Evolutionary conservation across 2,113 vertebrate species (phyloP).

Genomic region (Hiodon alosoides): DNA sequence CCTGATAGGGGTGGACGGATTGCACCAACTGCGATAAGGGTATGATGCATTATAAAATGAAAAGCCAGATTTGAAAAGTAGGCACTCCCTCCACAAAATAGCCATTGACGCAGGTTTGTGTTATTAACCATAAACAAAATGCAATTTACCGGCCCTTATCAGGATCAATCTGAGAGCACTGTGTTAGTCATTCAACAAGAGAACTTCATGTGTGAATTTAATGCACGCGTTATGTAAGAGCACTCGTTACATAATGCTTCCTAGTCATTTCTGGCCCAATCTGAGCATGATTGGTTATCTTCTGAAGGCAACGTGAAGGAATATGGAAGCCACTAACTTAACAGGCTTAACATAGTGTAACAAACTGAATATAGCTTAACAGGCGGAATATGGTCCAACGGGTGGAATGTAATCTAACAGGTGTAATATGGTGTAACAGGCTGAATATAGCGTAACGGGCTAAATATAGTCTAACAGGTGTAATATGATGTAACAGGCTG

Average conservation of each 20-base stretch:
- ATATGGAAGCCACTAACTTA: background rate
- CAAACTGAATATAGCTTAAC: too few relatives aligned
- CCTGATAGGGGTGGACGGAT: too few relatives aligned
- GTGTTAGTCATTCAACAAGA: constrained; percentile 9
- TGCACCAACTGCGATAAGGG: background rate
- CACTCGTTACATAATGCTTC: background rate
- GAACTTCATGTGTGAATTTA: background rate
- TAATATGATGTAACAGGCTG: too few relatives aligned
- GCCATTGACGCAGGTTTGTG: background rate
- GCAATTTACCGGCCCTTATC: constrained; percentile 2
- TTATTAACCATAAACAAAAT: background rate
- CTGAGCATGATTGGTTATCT: background rate
- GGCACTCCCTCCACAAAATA: background rate
- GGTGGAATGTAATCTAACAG: too few relatives aligned
- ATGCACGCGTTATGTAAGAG: background rate
- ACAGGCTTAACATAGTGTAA: too few relatives aligned
- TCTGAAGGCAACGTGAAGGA: background rate
- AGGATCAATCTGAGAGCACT: background rate
- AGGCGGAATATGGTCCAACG: too few relatives aligned
- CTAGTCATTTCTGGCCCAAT: too few relatives aligned
- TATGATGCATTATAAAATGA: background rate
- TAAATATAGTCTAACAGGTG: too few relatives aligned
- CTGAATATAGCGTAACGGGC: too few relatives aligned
- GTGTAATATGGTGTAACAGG: too few relatives aligned
- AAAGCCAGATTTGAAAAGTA: background rate